Conservation (phyloP, 2,888 invertebrate species). For the Napeogenes inachia region DNA sequence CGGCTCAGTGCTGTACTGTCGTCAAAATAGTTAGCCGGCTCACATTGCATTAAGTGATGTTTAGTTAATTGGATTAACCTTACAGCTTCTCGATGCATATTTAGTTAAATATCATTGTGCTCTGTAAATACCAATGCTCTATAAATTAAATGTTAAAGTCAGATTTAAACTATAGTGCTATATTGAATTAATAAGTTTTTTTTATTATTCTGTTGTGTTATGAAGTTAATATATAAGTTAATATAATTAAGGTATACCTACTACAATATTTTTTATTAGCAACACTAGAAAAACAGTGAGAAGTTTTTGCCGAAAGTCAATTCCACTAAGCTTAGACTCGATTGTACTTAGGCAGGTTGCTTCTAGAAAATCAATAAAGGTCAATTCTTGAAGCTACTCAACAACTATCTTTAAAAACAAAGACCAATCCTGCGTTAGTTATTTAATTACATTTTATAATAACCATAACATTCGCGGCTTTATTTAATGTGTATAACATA, state of each 20-base stretch:
- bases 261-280: too few species aligned
- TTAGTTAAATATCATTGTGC: not conserved
- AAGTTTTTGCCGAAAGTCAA: not conserved
- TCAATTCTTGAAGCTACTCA: slow-evolving; percentile 1
- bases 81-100: slow-evolving; percentile 5
- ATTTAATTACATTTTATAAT: not conserved
- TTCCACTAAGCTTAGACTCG: not conserved
- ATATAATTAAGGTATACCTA: too few species aligned
- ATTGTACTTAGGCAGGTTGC: not conserved
- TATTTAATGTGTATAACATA: too few species aligned
- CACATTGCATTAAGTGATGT: slow-evolving; percentile 25
- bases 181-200: not conserved
- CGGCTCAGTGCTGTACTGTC: slow-evolving; percentile 22
- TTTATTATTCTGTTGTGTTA: too few species aligned
- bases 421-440: not conserved
- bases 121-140: slow-evolving; percentile 5
- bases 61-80: slow-evolving; percentile 21
- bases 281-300: too few species aligned
- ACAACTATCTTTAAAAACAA: slow-evolving; percentile 12
- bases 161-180: not conserved
- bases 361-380: not conserved
- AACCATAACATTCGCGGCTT: not conserved
- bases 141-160: slow-evolving; percentile 1
- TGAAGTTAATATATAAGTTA: too few species aligned
- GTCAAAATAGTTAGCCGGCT: slow-evolving; percentile 26